Conservation (phyloP, 2,888 invertebrate genomes). For the Auanema sp. region DNA sequence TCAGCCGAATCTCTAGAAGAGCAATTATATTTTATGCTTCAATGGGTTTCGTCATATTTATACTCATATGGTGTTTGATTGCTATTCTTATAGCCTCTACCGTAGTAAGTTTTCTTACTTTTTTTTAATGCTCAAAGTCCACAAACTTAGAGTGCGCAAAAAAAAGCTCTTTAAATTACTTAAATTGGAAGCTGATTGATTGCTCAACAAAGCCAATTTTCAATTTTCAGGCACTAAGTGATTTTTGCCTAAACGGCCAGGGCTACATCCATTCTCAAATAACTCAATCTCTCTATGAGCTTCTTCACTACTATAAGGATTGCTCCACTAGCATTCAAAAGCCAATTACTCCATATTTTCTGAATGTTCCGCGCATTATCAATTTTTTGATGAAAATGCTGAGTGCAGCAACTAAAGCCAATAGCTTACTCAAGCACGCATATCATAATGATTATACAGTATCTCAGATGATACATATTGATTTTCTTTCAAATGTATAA, state of each 20-base stretch:
- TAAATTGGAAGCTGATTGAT: too few relatives aligned
- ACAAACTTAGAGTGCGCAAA: not conserved
- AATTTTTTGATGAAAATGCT: not conserved
- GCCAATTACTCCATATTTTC: not conserved
- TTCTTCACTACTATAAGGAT: constrained; percentile 1
- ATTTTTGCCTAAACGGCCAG: too few relatives aligned
- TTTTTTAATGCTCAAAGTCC: constrained; percentile 4
- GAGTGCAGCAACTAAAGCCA: not conserved
- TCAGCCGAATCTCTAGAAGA: constrained; percentile 59
- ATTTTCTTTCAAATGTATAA: not conserved
- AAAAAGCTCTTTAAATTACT: not conserved
- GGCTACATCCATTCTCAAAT: too few relatives aligned
- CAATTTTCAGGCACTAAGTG: too few relatives aligned
- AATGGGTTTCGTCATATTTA: constrained; percentile 59
- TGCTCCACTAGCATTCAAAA: constrained; percentile 8
- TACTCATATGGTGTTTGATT: constrained; percentile 54
- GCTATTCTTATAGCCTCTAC: constrained; percentile 51
- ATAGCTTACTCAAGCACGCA: not conserved
- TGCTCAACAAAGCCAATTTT: too few relatives aligned
- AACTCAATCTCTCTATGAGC: too few relatives aligned
- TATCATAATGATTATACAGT: too few relatives aligned
- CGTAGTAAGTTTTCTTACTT: constrained; percentile 37
- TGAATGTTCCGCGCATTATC: not conserved
- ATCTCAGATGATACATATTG: not conserved
- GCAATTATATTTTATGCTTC: constrained; percentile 60